Evolutionary conservation across 1,140 invertebrate genomes (phyloP), one percentile per base, ranked within the genome.

Genomic region (Drosophila arizonae): DNA sequence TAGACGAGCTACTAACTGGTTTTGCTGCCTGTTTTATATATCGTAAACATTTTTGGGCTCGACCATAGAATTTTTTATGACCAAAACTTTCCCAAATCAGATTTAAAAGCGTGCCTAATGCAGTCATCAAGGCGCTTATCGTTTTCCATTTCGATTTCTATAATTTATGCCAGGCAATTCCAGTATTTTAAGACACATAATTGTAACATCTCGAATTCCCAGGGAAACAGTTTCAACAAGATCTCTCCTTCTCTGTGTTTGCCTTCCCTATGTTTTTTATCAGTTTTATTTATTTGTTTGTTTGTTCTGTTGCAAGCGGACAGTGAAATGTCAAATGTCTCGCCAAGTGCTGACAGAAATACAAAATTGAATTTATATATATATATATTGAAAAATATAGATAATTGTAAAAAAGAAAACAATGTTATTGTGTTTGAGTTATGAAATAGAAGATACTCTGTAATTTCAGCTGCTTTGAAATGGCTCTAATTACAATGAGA

Each of bases 281-380:
- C 82, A 86, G 81, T 74, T 75, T 68, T 78, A 69, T 79, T 70
- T 77, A 55, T 76, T 84, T 84, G 68, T 84, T 79, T 85, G 75
- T 85, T 81, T 80, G 72, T 46, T 77, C 61, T 72, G 66, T 48
- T 26, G 15, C 28, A 39, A 51, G 21, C 61, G 56, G 24, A 63
- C 70, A 46, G 43, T 45, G 46, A 70, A 76, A 46, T 60, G 57
- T 74, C 74, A 79, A 85, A 77, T 79, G 60, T 73, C 64, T 48
- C 33, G 72, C 48, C 76, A 82, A 87, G 81, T 82, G 81, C 79
- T 86, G 81, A 86, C 81, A 86, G 55, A 64, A 57, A 54, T 63
- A 60, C 39, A 69, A 56, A 51, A 58, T 52, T 58, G 30, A 50
- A 63, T 50, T 39, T 39, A 39, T 39, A 11, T 26, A 26, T 24